Evolutionary conservation across 2,888 invertebrate species (phyloP).

Genomic region (Dioctria rufipes): DNA sequence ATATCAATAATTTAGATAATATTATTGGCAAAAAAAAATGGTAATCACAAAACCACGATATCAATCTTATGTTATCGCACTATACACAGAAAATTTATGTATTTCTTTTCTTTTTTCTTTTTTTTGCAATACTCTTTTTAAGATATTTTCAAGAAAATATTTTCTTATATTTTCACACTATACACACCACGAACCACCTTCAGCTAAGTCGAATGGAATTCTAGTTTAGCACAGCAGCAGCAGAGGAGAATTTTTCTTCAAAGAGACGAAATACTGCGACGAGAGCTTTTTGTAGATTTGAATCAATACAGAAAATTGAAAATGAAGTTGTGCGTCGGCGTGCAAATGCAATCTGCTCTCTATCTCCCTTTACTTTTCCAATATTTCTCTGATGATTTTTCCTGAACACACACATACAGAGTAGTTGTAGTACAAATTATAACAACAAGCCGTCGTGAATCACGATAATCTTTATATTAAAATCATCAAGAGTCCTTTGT

Average conservation of each 20-base stretch:
- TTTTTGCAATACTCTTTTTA: constrained; percentile 8
- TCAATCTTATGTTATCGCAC: neutral
- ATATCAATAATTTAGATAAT: neutral
- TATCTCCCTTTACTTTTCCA: constrained; percentile 18
- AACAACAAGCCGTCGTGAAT: too few species aligned
- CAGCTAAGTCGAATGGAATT: constrained; percentile 68
- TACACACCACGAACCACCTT: constrained; percentile 69
- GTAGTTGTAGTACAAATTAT: too few species aligned
- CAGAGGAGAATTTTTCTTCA: constrained; percentile 40
- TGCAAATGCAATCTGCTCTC: constrained; percentile 36
- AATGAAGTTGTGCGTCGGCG: constrained; percentile 58
- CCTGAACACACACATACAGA: neutral
- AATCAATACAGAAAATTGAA: constrained; percentile 59
- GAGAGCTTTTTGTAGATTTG: constrained; percentile 57
- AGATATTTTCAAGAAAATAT: constrained; percentile 20
- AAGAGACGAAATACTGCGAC: constrained; percentile 56
- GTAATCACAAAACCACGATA: neutral
- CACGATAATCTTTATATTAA: too few species aligned
- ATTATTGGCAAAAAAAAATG: neutral
- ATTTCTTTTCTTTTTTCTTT: too few species aligned
- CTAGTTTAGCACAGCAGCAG: neutral
- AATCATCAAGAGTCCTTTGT: too few species aligned
- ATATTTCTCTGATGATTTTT: constrained; percentile 19
- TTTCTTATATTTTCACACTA: constrained; percentile 51
- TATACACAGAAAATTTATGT: too few species aligned